Conservation (phyloP, 1,140 invertebrate species). For the Lordiphosa stackelbergi region DNA sequence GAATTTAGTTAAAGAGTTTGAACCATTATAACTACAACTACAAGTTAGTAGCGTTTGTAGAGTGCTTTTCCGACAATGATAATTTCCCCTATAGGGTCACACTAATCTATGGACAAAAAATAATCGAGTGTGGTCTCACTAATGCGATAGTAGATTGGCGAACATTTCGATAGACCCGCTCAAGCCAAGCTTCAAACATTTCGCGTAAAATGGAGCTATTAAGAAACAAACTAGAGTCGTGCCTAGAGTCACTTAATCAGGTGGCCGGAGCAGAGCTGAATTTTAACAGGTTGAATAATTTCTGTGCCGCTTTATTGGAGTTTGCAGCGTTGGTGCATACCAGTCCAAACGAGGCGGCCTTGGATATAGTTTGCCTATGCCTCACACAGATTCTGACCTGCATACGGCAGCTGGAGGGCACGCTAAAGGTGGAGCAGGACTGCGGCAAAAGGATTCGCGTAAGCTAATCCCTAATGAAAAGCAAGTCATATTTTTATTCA, state of each 20-base stretch:
- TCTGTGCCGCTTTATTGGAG: constrained; percentile 60
- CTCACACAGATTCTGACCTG: constrained; percentile 65
- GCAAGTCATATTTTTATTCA: not conserved
- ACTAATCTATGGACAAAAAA: too few species aligned
- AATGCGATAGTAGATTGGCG: too few species aligned
- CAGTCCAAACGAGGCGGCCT: constrained; percentile 13
- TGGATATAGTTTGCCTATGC: constrained; percentile 60
- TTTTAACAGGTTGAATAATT: constrained; percentile 52
- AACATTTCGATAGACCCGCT: not conserved
- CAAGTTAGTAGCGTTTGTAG: constrained; percentile 15
- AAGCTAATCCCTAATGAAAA: not conserved
- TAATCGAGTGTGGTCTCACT: too few species aligned
- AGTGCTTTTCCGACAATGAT: too few species aligned
- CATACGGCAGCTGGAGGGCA: constrained; percentile 55
- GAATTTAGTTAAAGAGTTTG: not conserved
- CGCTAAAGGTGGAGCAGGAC: constrained; percentile 44
- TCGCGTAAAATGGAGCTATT: constrained; percentile 39
- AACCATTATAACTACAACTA: constrained; percentile 25
- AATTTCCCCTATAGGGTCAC: too few species aligned
- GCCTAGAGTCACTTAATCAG: constrained; percentile 27
- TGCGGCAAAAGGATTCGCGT: constrained; percentile 36
- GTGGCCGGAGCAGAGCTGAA: constrained; percentile 4
- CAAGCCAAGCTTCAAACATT: constrained; percentile 54
- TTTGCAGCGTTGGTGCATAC: constrained; percentile 45
- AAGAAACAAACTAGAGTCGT: constrained; percentile 35